Percentiles rank a stretch among this genome's conserved stretches.
phyloP scores from a whole-genome alignment of 1,140 invertebrate species.

The Listronotus oregonensis region DNA sequence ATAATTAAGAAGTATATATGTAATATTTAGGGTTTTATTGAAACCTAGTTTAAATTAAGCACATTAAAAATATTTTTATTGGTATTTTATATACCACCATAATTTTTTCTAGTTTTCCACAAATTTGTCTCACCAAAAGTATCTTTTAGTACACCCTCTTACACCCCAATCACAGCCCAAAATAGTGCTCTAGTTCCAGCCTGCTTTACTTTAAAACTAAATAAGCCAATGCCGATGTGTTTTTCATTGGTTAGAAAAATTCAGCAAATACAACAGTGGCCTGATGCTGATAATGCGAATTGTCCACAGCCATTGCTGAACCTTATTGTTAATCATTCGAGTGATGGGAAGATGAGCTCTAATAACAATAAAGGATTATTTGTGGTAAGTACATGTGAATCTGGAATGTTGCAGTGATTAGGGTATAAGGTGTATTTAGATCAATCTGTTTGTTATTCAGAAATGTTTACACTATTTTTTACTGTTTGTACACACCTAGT shows the following conservation, averaged over 20 bases:
- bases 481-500: too few species aligned
- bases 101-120: too few species aligned
- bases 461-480: too few species aligned
- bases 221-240: constrained; percentile 86
- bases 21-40: too few species aligned
- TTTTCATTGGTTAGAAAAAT: constrained; percentile 73
- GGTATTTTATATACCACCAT: too few species aligned
- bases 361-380: constrained; percentile 75
- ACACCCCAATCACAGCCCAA: constrained; percentile 74
- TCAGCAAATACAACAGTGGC: constrained; percentile 72
- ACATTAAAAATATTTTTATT: too few species aligned
- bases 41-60: too few species aligned
- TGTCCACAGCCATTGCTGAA: constrained; percentile 72
- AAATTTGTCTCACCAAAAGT: too few species aligned
- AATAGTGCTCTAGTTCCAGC: constrained; percentile 90
- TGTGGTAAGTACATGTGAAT: constrained; percentile 66
- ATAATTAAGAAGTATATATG: too few species aligned
- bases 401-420: too few species aligned
- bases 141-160: constrained; percentile 71
- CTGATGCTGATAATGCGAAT: constrained; percentile 70
- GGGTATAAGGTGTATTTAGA: too few species aligned
- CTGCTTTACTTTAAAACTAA: constrained; percentile 86
- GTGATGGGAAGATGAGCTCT: constrained; percentile 70
- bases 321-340: constrained; percentile 75
- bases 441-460: too few species aligned